A percentile compares a stretch with the other conserved stretches of the same genome.
Evolutionary conservation across 2,888 invertebrate species (phyloP).

Genomic region (Mermis nigrescens): DNA sequence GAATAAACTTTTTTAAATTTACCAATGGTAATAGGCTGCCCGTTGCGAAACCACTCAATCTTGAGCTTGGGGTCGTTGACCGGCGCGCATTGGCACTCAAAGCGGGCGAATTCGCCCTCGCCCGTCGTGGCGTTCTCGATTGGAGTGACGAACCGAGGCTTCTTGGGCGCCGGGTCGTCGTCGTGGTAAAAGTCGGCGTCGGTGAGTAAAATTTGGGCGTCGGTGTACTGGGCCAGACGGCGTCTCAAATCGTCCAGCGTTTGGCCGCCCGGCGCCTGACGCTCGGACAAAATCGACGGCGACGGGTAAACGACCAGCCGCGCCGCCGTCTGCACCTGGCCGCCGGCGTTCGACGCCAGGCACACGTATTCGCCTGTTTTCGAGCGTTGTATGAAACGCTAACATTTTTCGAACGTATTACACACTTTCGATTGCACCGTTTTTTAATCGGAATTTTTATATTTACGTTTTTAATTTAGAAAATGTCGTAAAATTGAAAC

Average conservation of each 20-base stretch:
- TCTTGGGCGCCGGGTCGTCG: constrained; percentile 54
- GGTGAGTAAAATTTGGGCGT: constrained; percentile 60
- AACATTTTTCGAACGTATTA: too few relatives aligned
- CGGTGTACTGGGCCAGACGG: constrained; percentile 69
- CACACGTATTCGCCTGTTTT: constrained; percentile 56
- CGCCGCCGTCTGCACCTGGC: constrained; percentile 79
- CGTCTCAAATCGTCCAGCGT: constrained; percentile 21
- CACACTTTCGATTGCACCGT: too few relatives aligned
- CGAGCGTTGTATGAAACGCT: too few relatives aligned
- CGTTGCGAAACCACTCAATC: constrained; percentile 69
- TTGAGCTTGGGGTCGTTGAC: constrained; percentile 77
- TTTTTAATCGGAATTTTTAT: too few relatives aligned
- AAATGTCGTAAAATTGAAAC: too few relatives aligned
- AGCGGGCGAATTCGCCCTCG: constrained; percentile 57
- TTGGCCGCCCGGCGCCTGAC: constrained; percentile 27
- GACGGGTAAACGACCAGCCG: constrained; percentile 50
- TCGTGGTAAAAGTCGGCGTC: constrained; percentile 80
- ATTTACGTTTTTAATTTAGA: too few relatives aligned
- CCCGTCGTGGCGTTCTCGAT: constrained; percentile 60
- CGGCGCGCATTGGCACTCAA: constrained; percentile 56
- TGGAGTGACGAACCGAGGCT: constrained; percentile 66
- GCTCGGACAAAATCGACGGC: constrained; percentile 24
- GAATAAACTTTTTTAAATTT: background rate
- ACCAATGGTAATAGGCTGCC: constrained; percentile 38
- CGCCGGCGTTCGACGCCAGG: constrained; percentile 74